Evolutionary conservation across 2,888 invertebrate genomes (phyloP).

Genomic region (Lithophane socia): DNA sequence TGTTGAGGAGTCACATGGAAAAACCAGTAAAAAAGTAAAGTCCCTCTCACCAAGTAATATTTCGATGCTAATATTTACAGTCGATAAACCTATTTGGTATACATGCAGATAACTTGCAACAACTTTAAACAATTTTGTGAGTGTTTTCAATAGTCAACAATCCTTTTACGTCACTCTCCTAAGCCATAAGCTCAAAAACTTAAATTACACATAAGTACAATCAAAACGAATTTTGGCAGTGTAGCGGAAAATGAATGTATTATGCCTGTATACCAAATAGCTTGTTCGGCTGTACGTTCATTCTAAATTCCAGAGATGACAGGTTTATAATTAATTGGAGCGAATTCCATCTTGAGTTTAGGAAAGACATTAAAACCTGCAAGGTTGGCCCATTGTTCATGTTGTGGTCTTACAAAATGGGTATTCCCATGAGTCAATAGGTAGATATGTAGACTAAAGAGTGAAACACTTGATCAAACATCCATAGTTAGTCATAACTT

Average conservation of each 20-base stretch:
- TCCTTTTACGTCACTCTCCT: no score
- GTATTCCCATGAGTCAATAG: constrained; percentile 38
- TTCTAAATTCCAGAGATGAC: neutral
- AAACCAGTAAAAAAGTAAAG: neutral
- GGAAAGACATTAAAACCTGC: neutral
- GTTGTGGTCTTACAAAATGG: constrained; percentile 8
- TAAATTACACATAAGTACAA: no score
- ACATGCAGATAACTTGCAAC: no score
- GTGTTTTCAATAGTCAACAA: no score
- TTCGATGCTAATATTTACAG: neutral
- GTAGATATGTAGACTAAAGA: neutral
- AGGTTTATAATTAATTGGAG: no score
- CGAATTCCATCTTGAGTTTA: neutral
- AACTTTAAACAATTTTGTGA: no score
- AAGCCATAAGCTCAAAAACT: no score
- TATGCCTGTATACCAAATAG: no score
- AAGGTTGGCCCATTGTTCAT: neutral
- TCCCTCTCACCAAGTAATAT: neutral
- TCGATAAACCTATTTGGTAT: no score
- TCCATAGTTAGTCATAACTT: constrained; percentile 26
- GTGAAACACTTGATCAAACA: constrained; percentile 24
- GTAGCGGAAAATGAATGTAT: no score
- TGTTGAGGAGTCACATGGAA: constrained; percentile 1
- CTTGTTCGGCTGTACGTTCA: neutral
- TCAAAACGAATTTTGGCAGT: no score